phyloP scores from a whole-genome alignment of 2,888 invertebrate genomes.

The Tridacna crocea region DNA sequence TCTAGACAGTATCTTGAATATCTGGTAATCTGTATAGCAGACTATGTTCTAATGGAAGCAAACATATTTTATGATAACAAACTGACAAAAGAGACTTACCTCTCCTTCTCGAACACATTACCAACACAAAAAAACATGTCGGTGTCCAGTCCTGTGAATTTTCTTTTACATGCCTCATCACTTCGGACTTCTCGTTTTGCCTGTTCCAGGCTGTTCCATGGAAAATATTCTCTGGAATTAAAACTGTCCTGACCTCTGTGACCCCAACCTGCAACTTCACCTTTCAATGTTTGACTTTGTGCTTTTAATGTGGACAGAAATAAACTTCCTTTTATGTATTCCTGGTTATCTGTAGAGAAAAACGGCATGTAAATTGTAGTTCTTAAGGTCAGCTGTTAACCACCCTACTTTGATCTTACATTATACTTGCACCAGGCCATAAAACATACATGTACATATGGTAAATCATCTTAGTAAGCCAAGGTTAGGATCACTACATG shows the following conservation, averaged over 20 bases:
- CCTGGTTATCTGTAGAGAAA: background rate
- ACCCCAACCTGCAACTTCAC: constrained; percentile 51
- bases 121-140: constrained; percentile 58
- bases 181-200: constrained; percentile 20
- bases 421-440: too few relatives aligned
- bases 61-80: too few relatives aligned
- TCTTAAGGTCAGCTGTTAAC: too few relatives aligned
- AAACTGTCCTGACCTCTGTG: constrained; percentile 18
- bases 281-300: background rate
- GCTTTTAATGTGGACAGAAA: background rate
- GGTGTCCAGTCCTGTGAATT: constrained; percentile 30
- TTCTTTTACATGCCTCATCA: constrained; percentile 22
- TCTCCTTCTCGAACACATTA: background rate
- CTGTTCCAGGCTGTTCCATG: constrained; percentile 11
- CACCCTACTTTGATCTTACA: too few relatives aligned
- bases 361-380: too few relatives aligned
- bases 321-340: background rate
- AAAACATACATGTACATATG: too few relatives aligned
- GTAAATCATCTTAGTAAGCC: too few relatives aligned
- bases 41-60: too few relatives aligned
- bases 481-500: too few relatives aligned
- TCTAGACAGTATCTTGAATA: too few relatives aligned
- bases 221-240: background rate
- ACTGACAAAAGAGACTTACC: background rate
- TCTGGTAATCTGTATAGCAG: too few relatives aligned